Base-by-base conservation (phyloP, 1,140 invertebrate species). In the Leptonema lineaticorne region DNA sequence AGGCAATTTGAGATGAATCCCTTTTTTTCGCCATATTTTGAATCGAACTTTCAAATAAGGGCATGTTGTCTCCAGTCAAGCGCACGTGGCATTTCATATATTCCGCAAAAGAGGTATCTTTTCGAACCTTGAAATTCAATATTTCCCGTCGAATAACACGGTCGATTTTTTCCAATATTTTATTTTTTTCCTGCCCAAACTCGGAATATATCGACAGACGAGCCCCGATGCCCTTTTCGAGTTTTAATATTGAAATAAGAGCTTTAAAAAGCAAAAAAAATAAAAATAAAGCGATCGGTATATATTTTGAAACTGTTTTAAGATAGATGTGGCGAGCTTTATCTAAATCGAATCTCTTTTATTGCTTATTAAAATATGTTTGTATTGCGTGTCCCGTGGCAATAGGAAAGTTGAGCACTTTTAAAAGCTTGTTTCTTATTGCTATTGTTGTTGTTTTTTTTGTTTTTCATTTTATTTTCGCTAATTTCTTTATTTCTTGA, bases 31-130 rank as follows among this genome's bases (percentile, higher is more conserved):
- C n/a, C 11, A 20, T 59, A 33, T 59, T 59, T 37, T 22, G 30
- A 59, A 33, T 33, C 33, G 20, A 29, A 28, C 16, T 2, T n/a
- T 29, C 57, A n/a, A 59, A 59, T 37, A 59, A 37, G 20, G 28
- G 30, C n/a, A 53, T 53, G 48, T 53, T 53, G 22, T 9, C 48
- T 59, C 28, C 1, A 59, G 57, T 59, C 57, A 59, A 59, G 57
- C 57, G 18, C 57, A 59, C 28, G 57, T 29, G 57, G 57, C 24
- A 59, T 59, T 59, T 59, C 57, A 59, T 59, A 59, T 37, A 37
- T 59, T 22, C 27, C 28, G 33, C 16, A 59, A 59, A n/a, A n/a
- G n/a, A 59, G 57, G 30, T 37, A 59, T 26, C 24, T 24, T 24
- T 8, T 24, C 37, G 11, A 41, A 22, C 33, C 27, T 59, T 33